Base-by-base conservation (phyloP, 2,797 vertebrate species). In the Clamator glandarius region DNA sequence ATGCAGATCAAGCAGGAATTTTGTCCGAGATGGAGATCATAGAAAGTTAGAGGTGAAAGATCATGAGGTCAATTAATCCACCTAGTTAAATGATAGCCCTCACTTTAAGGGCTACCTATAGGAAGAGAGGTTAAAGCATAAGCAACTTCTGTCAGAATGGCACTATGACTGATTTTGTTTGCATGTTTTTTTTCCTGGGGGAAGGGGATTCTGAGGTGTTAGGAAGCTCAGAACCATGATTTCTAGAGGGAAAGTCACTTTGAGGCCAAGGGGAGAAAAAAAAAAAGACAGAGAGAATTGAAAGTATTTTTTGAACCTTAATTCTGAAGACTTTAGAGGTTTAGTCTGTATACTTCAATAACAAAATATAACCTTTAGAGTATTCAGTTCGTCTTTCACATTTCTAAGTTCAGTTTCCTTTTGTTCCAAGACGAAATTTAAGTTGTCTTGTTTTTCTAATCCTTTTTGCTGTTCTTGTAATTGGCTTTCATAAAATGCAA, bases 331-430 rank as follows among this genome's bases (percentile, higher is more conserved):
- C 92, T 93, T 96, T 95, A 93, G 91, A 92, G 79, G 70, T 94
- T 93, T 95, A 96, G 94, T 96, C 89, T 95, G 85, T 93, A 93
- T 93, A 96, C 79, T 93, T 96, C 93, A 96, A 96, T 96, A 96
- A 96, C 95, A 96, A 95, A 96, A 86, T 96, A 98, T 98, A 94
- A 99, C 99, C 99, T 99, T 98, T 86, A 98, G 90, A 89, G 95
- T 94, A 85, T 93, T 94, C 63, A 99, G 94, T 92, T 99, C 98
- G 29, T 96, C 97, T 97, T 92, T 98, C 79, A 98, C 61, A 91
- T 97, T 97, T 89, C 96, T 97, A 70, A 99, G 92, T 36, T 98
- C 96, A 14, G 95, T 94, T 61, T 99, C 99, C 95, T 98, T 99
- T 91, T 99, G 98, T 35, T 97, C 97, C 77, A 99, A 96, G 93